phyloP scores from a whole-genome alignment of 2,113 vertebrate genomes.

The Baryphthengus martii region DNA sequence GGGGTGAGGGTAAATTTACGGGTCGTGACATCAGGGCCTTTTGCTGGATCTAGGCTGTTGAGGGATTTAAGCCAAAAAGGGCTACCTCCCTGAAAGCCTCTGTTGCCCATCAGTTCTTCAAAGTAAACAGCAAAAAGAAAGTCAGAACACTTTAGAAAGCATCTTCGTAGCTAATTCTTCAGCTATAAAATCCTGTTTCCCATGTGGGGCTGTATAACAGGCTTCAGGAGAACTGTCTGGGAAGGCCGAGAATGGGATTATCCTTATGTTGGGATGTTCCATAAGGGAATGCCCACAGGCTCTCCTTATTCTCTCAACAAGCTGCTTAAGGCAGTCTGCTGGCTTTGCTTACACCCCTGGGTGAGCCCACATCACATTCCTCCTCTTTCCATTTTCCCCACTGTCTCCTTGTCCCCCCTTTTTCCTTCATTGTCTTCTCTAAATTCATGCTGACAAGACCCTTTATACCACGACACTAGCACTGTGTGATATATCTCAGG shows the following conservation, averaged over 20 bases:
- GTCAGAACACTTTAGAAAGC: neutral
- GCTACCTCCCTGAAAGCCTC: neutral
- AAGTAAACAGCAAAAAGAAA: neutral
- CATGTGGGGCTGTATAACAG: neutral
- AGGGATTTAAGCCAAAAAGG: neutral
- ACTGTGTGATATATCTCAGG: too few species aligned
- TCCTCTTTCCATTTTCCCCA: neutral
- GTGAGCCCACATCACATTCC: neutral
- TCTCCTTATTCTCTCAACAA: neutral
- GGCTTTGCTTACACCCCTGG: neutral
- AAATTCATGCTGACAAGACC: neutral
- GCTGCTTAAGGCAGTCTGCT: neutral
- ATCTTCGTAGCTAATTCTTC: neutral
- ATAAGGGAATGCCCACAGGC: neutral
- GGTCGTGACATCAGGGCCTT: neutral
- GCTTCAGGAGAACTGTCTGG: neutral
- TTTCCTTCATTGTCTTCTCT: neutral
- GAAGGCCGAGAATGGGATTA: neutral
- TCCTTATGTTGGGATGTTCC: neutral
- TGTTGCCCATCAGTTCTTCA: neutral
- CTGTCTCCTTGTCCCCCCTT: neutral
- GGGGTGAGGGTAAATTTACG: neutral
- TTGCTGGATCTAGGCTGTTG: neutral
- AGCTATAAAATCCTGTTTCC: neutral
- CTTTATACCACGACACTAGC: neutral